Evolutionary conservation across 1,140 invertebrate genomes (phyloP), one percentile per base, ranked within the genome.

Genomic region (Himalopsyche phryganea): DNA sequence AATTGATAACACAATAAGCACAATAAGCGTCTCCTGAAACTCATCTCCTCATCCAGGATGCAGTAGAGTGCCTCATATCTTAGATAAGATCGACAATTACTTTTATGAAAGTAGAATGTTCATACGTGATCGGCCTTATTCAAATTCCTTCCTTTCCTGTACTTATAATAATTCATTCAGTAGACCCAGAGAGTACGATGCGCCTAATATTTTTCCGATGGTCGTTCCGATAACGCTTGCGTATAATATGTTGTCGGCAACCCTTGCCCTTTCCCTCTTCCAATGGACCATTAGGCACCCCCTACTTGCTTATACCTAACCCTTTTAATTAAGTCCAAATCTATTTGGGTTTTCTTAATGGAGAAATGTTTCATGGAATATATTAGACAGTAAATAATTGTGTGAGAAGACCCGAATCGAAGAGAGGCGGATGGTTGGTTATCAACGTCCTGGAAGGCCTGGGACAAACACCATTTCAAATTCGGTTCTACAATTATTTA

Each of bases 271-370:
- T 41, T 14, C 15, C 13, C 51, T 45, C 45, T 17, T 32, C 28
- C 14, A 23, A 28, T 28, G 32, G 23, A 52, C 52, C 48, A 55
- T 56, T 55, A 56, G 36, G 17, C 9, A n/a, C 42, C 50, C 58
- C 35, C 50, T 9, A 41, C 46, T 23, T 23, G n/a, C 50, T 32
- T 35, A 38, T 32, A 48, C 42, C 57, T 48, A 59, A 60, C 61
- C 61, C 61, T 56, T 63, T 63, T 63, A 63, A 63, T 63, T 63
- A 63, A 63, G 61, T 63, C 61, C 61, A 63, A 59, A 63, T 57
- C 23, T 28, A 28, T 28, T 28, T 28, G 23, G 3, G 23, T 9
- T 28, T 3, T 9, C 23, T 9, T 3, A 28, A 28, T 28, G 9
- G 23, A 9, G 23, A 3, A 28, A 28, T 28, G 9, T 28, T 28